Base-by-base conservation (phyloP, 2,113 vertebrate species). In the Gobiocypris rarus region DNA sequence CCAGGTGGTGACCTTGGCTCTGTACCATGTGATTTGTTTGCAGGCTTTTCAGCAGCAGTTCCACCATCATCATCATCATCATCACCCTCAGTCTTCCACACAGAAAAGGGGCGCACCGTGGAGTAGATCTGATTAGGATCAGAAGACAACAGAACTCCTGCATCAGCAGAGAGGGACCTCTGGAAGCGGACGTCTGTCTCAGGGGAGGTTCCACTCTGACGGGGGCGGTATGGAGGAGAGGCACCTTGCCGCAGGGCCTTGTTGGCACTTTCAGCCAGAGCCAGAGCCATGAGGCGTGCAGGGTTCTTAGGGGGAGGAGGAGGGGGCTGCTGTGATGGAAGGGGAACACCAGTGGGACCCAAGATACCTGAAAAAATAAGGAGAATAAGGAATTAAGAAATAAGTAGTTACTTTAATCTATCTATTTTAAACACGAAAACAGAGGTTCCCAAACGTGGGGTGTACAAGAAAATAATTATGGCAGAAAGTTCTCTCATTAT, bases 301-400 rank as follows among this genome's bases (percentile, higher is more conserved):
- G 95, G 94, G 83, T 96, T 94, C 82, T 96, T 95, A 17, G 95
- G 95, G 3, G 94, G 94, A 0, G 95, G 94, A 5, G 95, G 94
- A 0, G 95, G 95, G 0, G 94, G 94, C 31, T 94, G 91, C 0
- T 95, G 94, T 87, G 83, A 93, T n/a, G 65, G 92, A 73, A 82
- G 93, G 82, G 92, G 67, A 9, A 89, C 80, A 13, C 89, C 88
- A 31, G 79, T 74, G 9, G 92, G 87, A 54, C 87, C 52, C 41
- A 88, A 85, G 43, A 91, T 86, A 83, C 89, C 95, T 94, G 81
- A 14, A 31, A 73, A 34, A 63, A 45, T 26, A 26, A 15, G 75
- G 69, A 28, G 9, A 58, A 14, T 71, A 48, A 61, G 11, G 65
- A 19, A 45, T 24, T 41, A 1, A 1, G 63, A 34, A 31, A 59